Percentiles rank a stretch among this genome's conserved stretches.
Evolutionary conservation across 2,797 vertebrate species (phyloP).

Genomic region (Crypturellus tataupa): DNA sequence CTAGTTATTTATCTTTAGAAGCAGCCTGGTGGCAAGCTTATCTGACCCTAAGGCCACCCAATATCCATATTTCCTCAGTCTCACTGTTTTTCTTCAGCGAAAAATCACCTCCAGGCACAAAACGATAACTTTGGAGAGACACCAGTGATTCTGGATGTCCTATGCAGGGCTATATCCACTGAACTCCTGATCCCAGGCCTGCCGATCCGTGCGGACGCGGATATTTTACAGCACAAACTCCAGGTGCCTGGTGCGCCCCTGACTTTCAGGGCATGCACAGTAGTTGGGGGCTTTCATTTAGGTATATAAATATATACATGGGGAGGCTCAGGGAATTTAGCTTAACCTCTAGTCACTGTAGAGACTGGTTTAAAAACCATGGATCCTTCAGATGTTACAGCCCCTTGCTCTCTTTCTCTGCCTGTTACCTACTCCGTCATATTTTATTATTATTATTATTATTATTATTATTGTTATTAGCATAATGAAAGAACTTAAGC

Average conservation of each 20-base stretch:
- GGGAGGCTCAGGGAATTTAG: not conserved
- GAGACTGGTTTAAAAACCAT: not conserved
- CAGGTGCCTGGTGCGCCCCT: not conserved
- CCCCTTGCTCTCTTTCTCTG: not conserved
- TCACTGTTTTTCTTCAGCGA: not conserved
- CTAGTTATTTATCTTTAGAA: not conserved
- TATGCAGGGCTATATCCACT: accelerated
- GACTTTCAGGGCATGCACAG: not conserved
- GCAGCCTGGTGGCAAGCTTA: not conserved
- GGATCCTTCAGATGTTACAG: not conserved
- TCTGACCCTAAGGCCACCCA: not conserved
- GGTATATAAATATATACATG: too few relatives aligned
- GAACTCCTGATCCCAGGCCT: not conserved
- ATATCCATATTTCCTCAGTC: not conserved
- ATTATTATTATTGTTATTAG: not conserved
- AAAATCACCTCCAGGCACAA: not conserved
- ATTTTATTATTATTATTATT: not conserved
- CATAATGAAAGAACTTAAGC: constrained; percentile 22
- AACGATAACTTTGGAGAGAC: not conserved
- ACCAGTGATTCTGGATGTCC: accelerated
- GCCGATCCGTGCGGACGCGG: not conserved
- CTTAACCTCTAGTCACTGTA: not conserved
- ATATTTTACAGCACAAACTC: accelerated
- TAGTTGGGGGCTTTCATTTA: not conserved
- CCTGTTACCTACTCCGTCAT: not conserved